These are phyloP conservation scores for Hybognathus amarus DNA, from an alignment of 2,797 vertebrate genomes.

Conservation along the genomic window DNA sequence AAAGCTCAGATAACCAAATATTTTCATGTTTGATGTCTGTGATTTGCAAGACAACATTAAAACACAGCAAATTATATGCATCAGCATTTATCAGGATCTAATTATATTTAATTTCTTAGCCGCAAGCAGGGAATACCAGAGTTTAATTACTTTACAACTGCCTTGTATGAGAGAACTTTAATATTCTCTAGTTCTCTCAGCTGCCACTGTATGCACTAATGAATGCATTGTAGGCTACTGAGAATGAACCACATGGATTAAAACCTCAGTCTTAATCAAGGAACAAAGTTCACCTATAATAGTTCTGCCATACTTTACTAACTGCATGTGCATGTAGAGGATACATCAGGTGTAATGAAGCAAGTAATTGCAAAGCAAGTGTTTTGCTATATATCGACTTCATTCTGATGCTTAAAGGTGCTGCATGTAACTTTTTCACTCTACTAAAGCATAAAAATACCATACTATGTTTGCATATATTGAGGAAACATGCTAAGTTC, in stretches of 20 bases:
- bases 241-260: conserved; percentile 26
- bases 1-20: background rate
- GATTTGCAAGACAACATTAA: background rate
- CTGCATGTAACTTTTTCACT: no score
- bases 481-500: no score
- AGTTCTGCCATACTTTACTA: background rate
- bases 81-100: conserved; percentile 1
- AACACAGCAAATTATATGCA: background rate
- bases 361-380: background rate
- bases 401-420: background rate
- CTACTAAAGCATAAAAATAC: no score
- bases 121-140: background rate
- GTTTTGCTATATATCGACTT: background rate
- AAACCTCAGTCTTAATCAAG: conserved; percentile 13
- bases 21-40: background rate
- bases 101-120: conserved; percentile 12
- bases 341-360: background rate
- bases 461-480: no score
- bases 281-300: conserved; percentile 23
- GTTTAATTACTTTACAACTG: background rate
- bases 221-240: conserved; percentile 5
- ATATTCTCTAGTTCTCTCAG: conserved; percentile 3
- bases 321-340: background rate
- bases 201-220: background rate
- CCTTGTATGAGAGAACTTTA: background rate